Conservation (phyloP, 2,888 invertebrate species). For the Hirudinaria manillensis region DNA sequence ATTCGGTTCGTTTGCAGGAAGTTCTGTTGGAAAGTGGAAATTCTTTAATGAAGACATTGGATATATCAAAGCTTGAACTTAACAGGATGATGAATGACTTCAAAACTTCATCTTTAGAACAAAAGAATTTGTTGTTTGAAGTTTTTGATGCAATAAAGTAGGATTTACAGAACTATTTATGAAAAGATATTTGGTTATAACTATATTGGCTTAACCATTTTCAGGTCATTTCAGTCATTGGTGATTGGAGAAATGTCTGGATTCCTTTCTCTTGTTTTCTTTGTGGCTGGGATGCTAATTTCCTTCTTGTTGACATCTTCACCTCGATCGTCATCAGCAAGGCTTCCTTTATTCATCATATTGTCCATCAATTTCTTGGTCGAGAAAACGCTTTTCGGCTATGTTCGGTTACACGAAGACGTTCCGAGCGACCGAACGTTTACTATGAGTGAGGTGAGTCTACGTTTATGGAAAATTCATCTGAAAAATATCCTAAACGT, state of each 20-base stretch:
- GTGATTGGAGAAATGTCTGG: slow-evolving; percentile 64
- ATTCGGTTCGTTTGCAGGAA: slow-evolving; percentile 51
- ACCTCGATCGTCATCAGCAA: slow-evolving; percentile 58
- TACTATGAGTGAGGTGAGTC: too few species aligned
- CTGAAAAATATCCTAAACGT: too few species aligned
- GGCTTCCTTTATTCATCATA: slow-evolving; percentile 59
- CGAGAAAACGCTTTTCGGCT: slow-evolving; percentile 51
- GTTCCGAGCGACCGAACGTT: too few species aligned
- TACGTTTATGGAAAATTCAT: too few species aligned
- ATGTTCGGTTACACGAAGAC: too few species aligned
- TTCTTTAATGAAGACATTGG: slow-evolving; percentile 47
- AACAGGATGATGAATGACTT: slow-evolving; percentile 51
- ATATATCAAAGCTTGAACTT: slow-evolving; percentile 47
- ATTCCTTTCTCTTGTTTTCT: slow-evolving; percentile 63
- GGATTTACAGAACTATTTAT: neutral
- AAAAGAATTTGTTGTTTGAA: slow-evolving; percentile 59
- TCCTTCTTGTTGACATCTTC: slow-evolving; percentile 61
- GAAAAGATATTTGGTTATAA: neutral
- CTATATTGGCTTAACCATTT: slow-evolving; percentile 43
- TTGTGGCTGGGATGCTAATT: slow-evolving; percentile 57
- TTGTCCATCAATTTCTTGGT: slow-evolving; percentile 57
- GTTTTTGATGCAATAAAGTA: slow-evolving; percentile 55
- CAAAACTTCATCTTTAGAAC: slow-evolving; percentile 58
- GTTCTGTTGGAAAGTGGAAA: slow-evolving; percentile 48
- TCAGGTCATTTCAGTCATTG: slow-evolving; percentile 61